These are phyloP conservation scores for Graphium colonna DNA, from an alignment of 2,888 invertebrate species.

Conservation along the genomic window DNA sequence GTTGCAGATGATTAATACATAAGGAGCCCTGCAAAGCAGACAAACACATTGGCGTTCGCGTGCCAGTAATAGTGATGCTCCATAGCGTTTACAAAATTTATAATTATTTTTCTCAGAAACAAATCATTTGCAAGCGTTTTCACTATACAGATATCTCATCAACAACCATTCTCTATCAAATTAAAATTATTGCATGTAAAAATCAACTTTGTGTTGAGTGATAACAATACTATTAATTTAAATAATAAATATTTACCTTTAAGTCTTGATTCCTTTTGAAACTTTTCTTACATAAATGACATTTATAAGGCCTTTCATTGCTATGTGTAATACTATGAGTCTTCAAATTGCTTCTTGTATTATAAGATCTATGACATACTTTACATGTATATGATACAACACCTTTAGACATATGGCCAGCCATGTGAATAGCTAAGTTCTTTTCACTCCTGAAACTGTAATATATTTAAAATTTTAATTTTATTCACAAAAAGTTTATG, in stretches of 20 bases:
- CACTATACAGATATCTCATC: too few species aligned
- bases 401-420: conserved; percentile 43
- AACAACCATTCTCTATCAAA: too few species aligned
- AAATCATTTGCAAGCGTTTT: too few species aligned
- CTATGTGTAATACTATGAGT: conserved; percentile 87
- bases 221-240: neutral
- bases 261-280: conserved; percentile 88
- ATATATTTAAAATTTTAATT: neutral
- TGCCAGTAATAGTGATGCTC: too few species aligned
- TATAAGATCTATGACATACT: conserved; percentile 85
- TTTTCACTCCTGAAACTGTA: conserved; percentile 74
- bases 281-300: conserved; percentile 84
- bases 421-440: conserved; percentile 83
- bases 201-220: too few species aligned
- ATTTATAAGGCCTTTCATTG: conserved; percentile 83
- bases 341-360: conserved; percentile 83
- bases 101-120: too few species aligned
- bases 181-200: too few species aligned
- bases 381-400: conserved; percentile 65
- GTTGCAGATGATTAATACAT: too few species aligned
- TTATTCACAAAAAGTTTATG: too few species aligned
- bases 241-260: conserved; percentile 71
- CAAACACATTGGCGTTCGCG: too few species aligned
- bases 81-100: too few species aligned
- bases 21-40: too few species aligned